phyloP scores from a whole-genome alignment of 2,888 invertebrate genomes.

The Orchesella flavescens region DNA sequence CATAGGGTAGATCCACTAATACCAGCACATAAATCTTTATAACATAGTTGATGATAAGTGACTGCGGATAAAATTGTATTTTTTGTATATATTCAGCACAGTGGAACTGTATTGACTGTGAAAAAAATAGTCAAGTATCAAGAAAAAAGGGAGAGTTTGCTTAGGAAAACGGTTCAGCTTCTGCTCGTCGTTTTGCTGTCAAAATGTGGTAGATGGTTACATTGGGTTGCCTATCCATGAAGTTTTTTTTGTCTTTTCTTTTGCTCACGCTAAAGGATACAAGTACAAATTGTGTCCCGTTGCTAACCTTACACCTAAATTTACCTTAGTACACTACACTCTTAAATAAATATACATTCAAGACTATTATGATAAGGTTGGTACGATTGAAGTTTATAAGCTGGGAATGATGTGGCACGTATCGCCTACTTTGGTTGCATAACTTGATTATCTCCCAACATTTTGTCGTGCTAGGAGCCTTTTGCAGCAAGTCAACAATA shows the following conservation, averaged over 20 bases:
- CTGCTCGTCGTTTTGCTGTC: slow-evolving; percentile 12
- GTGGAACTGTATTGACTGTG: no score
- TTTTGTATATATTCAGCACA: no score
- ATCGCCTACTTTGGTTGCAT: no score
- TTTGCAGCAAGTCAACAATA: no score
- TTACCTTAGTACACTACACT: slow-evolving; percentile 21
- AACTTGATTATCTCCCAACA: no score
- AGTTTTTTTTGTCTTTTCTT: not conserved
- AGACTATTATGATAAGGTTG: not conserved
- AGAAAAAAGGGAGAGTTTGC: slow-evolving; percentile 3
- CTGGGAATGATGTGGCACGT: no score
- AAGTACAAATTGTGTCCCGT: slow-evolving; percentile 25
- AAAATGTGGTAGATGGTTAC: slow-evolving; percentile 14
- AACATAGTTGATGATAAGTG: no score
- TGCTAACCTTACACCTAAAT: slow-evolving; percentile 14
- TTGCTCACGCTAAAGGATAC: slow-evolving; percentile 10
- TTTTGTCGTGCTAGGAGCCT: no score
- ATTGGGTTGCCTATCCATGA: slow-evolving; percentile 5
- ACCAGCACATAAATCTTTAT: no score
- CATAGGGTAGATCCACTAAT: no score
- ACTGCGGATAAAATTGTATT: no score
- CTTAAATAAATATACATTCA: slow-evolving; percentile 11
- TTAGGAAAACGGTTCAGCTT: slow-evolving; percentile 5
- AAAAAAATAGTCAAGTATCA: slow-evolving; percentile 2
- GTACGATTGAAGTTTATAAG: not conserved